Percentiles rank a stretch among this genome's conserved stretches.
phyloP scores from a whole-genome alignment of 2,113 vertebrate species.

The Chaetodon auriga region DNA sequence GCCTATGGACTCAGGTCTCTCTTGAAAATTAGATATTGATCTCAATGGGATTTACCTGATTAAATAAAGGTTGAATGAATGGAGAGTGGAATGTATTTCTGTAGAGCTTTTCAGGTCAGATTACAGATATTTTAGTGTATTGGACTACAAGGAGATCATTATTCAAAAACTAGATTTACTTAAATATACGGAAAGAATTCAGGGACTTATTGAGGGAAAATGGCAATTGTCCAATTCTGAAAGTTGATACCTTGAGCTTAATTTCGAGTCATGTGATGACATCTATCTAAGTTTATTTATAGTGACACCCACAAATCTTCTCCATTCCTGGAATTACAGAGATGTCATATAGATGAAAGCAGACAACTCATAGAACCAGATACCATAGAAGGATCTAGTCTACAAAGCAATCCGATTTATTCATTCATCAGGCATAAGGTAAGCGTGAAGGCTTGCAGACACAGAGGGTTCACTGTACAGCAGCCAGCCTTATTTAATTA shows the following conservation, averaged over 20 bases:
- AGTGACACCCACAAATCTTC: background rate
- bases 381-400: slow-evolving; percentile 33
- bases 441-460: slow-evolving; percentile 47
- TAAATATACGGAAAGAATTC: background rate
- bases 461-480: slow-evolving; percentile 39
- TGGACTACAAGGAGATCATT: background rate
- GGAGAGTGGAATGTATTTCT: background rate
- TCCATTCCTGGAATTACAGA: slow-evolving; percentile 8
- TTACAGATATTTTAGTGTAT: background rate
- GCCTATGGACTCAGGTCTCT: too few relatives aligned
- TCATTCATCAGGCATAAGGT: slow-evolving; percentile 47
- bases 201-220: background rate
- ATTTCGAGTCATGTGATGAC: background rate
- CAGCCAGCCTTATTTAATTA: slow-evolving; percentile 56
- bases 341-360: background rate
- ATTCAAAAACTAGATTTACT: background rate
- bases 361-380: slow-evolving; percentile 28
- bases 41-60: too few relatives aligned
- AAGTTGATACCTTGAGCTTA: background rate
- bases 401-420: slow-evolving; percentile 31
- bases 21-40: too few relatives aligned
- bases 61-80: too few relatives aligned
- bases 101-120: background rate
- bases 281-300: background rate
- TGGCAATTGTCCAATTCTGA: background rate